These are phyloP conservation scores for Thumatha senex DNA, from an alignment of 2,888 invertebrate species.

Conservation along the genomic window DNA sequence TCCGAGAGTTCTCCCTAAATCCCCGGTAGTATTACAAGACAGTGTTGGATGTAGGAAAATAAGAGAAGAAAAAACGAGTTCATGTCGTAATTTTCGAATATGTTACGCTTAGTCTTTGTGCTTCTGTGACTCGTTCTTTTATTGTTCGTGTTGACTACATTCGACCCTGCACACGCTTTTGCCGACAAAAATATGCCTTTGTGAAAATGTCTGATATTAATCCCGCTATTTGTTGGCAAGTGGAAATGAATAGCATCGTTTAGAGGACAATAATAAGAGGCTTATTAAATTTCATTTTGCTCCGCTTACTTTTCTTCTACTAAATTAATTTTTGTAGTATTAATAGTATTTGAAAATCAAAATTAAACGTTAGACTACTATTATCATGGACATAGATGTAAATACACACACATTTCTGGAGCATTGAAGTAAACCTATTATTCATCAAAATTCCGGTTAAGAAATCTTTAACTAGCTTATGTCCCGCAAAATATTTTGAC, in stretches of 20 bases:
- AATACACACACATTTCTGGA: too few relatives aligned
- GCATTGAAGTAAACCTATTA: too few relatives aligned
- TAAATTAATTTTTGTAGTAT: not conserved
- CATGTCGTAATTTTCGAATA: slow-evolving; percentile 18
- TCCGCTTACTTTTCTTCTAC: not conserved
- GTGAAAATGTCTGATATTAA: slow-evolving; percentile 1
- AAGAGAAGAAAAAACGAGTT: slow-evolving; percentile 10
- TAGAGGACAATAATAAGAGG: not conserved
- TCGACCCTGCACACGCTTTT: not conserved
- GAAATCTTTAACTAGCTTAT: too few relatives aligned
- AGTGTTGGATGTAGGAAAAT: slow-evolving; percentile 9
- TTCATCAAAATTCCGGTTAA: too few relatives aligned
- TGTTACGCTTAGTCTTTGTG: slow-evolving; percentile 14
- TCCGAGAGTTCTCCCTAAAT: not conserved
- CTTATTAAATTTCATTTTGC: not conserved
- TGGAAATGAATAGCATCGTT: not conserved
- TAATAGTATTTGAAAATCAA: too few relatives aligned
- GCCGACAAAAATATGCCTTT: not conserved
- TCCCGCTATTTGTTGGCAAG: not conserved
- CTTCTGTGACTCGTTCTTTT: slow-evolving; percentile 1
- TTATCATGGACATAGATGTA: too few relatives aligned
- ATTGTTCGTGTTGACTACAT: slow-evolving; percentile 8
- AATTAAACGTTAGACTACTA: too few relatives aligned
- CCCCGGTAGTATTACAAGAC: not conserved
- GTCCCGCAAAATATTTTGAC: too few relatives aligned